Conservation (phyloP, 2,888 invertebrate genomes). For the Dinocampus coccinellae region DNA sequence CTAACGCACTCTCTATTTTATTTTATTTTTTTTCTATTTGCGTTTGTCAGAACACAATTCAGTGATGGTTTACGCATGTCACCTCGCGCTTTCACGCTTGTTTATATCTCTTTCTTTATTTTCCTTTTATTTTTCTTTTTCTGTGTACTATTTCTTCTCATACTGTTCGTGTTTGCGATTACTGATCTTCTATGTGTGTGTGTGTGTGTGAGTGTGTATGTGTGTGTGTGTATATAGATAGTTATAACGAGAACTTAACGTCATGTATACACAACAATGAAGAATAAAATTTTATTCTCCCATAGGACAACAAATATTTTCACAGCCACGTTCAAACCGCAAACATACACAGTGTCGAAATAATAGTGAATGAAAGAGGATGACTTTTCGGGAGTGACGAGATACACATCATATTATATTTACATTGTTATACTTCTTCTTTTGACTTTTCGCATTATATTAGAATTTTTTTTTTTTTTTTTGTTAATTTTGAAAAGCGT, state of each 20-base stretch:
- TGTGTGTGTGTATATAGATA: not conserved
- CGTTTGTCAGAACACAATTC: not conserved
- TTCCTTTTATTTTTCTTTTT: not conserved
- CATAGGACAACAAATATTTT: conserved; percentile 62
- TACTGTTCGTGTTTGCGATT: not conserved
- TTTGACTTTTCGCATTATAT: conserved; percentile 44
- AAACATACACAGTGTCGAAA: conserved; percentile 5
- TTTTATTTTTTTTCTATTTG: not conserved
- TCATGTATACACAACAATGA: conserved; percentile 34
- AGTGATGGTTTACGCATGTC: conserved; percentile 14
- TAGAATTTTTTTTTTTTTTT: no score
- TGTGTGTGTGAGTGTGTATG: not conserved
- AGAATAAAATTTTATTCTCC: conserved; percentile 45
- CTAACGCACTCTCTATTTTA: not conserved
- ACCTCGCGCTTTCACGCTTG: conserved; percentile 19
- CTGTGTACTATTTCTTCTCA: not conserved
- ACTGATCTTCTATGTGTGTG: not conserved
- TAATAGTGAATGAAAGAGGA: conserved; percentile 27
- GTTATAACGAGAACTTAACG: not conserved
- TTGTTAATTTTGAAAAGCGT: conserved; percentile 50
- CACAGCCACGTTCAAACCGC: conserved; percentile 57
- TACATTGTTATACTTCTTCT: not conserved
- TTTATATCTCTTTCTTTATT: not conserved
- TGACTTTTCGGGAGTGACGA: conserved; percentile 38
- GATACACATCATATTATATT: conserved; percentile 20